These are phyloP conservation scores for Heterotilapia buettikoferi DNA, from an alignment of 2,113 vertebrate genomes.

Conservation along the genomic window DNA sequence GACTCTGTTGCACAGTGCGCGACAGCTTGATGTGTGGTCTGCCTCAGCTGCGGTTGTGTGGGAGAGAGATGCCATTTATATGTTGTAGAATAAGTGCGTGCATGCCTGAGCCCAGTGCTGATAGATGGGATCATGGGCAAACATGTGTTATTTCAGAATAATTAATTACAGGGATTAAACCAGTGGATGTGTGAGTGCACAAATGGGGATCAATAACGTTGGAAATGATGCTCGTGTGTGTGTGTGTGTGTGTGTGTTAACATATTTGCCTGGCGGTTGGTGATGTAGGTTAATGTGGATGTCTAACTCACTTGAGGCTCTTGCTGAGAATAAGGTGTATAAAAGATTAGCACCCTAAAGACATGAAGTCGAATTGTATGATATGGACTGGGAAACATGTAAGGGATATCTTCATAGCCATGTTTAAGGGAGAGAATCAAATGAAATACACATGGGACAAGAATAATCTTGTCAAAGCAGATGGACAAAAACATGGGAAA, in stretches of 20 bases:
- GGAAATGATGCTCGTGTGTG: background rate
- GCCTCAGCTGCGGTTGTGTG: background rate
- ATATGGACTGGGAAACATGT: background rate
- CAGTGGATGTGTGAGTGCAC: background rate
- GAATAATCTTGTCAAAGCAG: background rate
- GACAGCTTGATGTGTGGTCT: constrained; percentile 29
- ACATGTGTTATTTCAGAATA: constrained; percentile 14
- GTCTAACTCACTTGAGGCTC: background rate
- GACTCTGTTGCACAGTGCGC: background rate
- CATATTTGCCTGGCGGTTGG: background rate
- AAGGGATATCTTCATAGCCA: background rate
- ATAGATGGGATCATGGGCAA: background rate
- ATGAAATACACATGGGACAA: background rate
- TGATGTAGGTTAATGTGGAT: constrained; percentile 1
- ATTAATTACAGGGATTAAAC: constrained; percentile 15
- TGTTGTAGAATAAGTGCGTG: background rate
- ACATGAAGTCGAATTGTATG: background rate
- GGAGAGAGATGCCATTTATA: constrained; percentile 11
- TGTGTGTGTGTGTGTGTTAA: background rate
- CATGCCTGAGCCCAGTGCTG: background rate
- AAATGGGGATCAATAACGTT: background rate
- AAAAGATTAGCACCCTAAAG: background rate
- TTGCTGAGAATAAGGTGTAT: background rate
- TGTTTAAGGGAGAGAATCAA: background rate
- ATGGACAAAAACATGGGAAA: background rate